Evolutionary conservation across 2,888 invertebrate species (phyloP), one percentile per base, ranked within the genome.

Genomic region (Pterostichus niger): DNA sequence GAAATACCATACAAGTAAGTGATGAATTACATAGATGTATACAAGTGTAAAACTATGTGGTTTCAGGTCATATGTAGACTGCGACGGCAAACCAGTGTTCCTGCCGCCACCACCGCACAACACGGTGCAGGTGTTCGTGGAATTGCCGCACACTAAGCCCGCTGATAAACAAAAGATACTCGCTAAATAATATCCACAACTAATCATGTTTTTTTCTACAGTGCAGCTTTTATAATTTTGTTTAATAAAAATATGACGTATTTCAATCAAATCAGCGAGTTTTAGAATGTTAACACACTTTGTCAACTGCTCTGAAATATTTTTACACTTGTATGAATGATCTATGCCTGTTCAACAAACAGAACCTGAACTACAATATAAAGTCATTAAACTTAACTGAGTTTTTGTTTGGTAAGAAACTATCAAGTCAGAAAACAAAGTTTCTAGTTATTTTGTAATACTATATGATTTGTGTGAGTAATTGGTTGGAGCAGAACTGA

Each of bases 31-130:
- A 40, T 11, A 24, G 2, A 24, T 68, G 1, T 40, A 15, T 2
- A 24, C 15, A 9, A 33, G 15, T 6, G 40, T 40, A 40, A 2
- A 40, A 7, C 9, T 40, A 0, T 40, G 13, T 49, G 49, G n/a
- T 44, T 78, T 7, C 85, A 88, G 89, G 0, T 90, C 92, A 0
- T 93, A 91, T 84, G 88, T 92, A 0, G 91, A 92, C 84, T 87
- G 88, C 11, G 87, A 90, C 31, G 90, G 91, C 0, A 89, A 90
- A 84, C 90, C 90, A 0, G 90, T 93, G 15, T 91, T 93, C 87
- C 91, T 89, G 84, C 91, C 92, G 0, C 89, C 91, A 0, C 86
- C 90, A 0, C 93, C 93, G 0, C 92, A 93, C 84, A 87, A 87
- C 9, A 87, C 88, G 0, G 91, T 91, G n/a, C 87, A 88, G 73